Base-by-base conservation (phyloP, 2,113 vertebrate species). In the Electrona antarctica region DNA sequence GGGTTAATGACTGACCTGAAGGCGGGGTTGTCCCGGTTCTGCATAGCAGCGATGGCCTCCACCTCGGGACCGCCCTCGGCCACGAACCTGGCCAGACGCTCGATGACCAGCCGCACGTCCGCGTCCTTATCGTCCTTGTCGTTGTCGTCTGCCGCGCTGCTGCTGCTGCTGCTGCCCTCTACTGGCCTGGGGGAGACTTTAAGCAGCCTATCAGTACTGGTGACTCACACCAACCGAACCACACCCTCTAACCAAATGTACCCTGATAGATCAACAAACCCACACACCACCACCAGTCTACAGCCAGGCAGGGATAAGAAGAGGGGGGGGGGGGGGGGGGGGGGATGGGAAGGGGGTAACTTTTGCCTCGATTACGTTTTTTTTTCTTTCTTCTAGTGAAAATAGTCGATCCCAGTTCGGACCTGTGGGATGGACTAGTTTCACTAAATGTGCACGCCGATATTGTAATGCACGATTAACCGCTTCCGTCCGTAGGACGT, bases 121-220 rank as follows among this genome's bases (percentile, higher is more conserved):
- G 94, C 90, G 7, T 98, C 97, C 92, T 21, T 21, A 21, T 21
- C 21, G 21, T 21, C 21, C 21, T 21, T 21, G 21, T 21, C 2
- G 21, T 21, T 21, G 21, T 21, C 21, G 21, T 21, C 21, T 21
- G 21, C 21, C 21, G 21, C 21, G 21, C 21, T 21, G 21, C 21
- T 21, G 21, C 21, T 21, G 21, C 21, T 21, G 21, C 21, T 21
- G 21, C 21, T 21, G 21, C 21, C 21, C 21, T 21, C 21, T 21
- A 96, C 97, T 97, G 96, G 94, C 33, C 33, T 41, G 95, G 96
- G 95, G 95, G 95, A 97, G 95, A 98, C 96, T 98, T 98, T 97
- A 98, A 98, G 96, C 95, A 96, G 95, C 93, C 95, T 96, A 95
- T 98, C 94, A 98, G 95, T 97, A 97, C 95, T 94, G 92, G 91